Percentiles rank a stretch among this genome's conserved stretches.
These are phyloP conservation scores for Trichoplax adhaerens DNA, from an alignment of 37 sponge, comb jelly and placozoan genomes.

Conservation along the genomic window DNA sequence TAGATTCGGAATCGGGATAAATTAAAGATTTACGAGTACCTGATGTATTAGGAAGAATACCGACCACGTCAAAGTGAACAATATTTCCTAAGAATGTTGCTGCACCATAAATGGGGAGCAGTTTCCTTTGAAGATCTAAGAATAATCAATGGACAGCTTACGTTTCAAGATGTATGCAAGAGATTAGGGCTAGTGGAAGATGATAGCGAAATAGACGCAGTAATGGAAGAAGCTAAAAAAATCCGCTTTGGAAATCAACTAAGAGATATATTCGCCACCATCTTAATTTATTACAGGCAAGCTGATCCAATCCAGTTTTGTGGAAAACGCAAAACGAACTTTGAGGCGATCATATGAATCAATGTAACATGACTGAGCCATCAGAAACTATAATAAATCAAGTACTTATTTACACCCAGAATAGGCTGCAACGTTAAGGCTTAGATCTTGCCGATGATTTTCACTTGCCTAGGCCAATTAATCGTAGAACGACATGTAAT, in stretches of 20 bases:
- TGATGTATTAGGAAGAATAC: too few relatives aligned
- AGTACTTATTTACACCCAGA: too few relatives aligned
- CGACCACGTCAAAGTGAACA: conserved; percentile 1
- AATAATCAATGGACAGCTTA: not conserved
- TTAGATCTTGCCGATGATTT: too few relatives aligned
- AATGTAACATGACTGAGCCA: too few relatives aligned
- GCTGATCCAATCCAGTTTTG: not conserved
- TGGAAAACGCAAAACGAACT: too few relatives aligned
- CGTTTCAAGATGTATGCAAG: conserved; percentile 13
- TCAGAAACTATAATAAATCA: too few relatives aligned
- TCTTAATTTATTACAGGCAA: conserved; percentile 4
- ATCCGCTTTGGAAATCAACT: conserved; percentile 6
- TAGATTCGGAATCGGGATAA: too few relatives aligned
- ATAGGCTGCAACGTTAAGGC: too few relatives aligned
- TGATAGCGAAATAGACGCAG: not conserved
- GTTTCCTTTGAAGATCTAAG: conserved; percentile 8
- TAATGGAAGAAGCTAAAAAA: conserved; percentile 5
- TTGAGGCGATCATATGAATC: too few relatives aligned
- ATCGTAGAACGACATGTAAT: too few relatives aligned
- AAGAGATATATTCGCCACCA: conserved; percentile 5
- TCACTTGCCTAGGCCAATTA: too few relatives aligned
- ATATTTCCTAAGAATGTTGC: conserved; percentile 2
- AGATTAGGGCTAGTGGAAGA: conserved; percentile 1
- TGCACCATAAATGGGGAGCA: conserved; percentile 10
- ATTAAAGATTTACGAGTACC: too few relatives aligned